Conservation (phyloP, 2,888 invertebrate species). For the Amphimallon solstitiale region DNA sequence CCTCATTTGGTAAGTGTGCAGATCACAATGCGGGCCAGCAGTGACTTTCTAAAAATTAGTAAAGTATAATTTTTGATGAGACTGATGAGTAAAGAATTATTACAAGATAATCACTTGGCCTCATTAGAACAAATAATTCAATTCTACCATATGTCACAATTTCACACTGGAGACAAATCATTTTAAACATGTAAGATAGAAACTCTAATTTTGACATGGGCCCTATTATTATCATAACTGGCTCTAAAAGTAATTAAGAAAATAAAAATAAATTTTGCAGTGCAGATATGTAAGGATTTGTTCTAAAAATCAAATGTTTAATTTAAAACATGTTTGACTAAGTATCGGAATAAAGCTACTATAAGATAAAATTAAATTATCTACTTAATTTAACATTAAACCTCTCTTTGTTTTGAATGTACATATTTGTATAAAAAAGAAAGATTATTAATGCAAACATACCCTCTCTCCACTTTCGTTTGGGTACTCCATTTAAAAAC, state of each 20-base stretch:
- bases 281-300: no score
- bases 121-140: slow-evolving; percentile 44
- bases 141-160: slow-evolving; percentile 64
- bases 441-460: slow-evolving; percentile 56
- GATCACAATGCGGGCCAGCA: slow-evolving; percentile 32
- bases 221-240: slow-evolving; percentile 70
- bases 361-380: no score
- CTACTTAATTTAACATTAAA: no score
- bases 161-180: slow-evolving; percentile 69
- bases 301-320: no score
- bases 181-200: slow-evolving; percentile 70
- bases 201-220: slow-evolving; percentile 68
- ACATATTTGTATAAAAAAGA: no score
- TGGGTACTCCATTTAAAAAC: slow-evolving; percentile 67
- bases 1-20: slow-evolving; percentile 21
- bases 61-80: no score
- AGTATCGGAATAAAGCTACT: no score
- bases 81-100: neutral
- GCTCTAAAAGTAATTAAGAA: slow-evolving; percentile 60
- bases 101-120: slow-evolving; percentile 46
- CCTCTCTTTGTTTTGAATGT: no score
- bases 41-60: slow-evolving; percentile 36
- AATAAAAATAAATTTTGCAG: no score
- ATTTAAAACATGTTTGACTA: no score
- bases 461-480: slow-evolving; percentile 64